Evolutionary conservation across 2,797 vertebrate species (phyloP).

Genomic region (Sebastes diploproa): DNA sequence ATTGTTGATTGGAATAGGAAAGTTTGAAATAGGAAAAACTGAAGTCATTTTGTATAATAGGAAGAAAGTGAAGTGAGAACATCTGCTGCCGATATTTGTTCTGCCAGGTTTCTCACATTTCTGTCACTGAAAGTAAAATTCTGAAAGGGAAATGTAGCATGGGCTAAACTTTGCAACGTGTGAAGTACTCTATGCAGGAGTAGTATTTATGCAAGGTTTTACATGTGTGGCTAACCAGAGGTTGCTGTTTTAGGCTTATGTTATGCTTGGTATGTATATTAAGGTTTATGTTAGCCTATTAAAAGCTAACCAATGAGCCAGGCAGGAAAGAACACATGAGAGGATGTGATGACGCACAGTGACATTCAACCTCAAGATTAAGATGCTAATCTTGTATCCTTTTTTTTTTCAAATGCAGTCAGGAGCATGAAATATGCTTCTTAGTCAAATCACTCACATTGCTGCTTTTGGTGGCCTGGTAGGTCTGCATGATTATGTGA

Average conservation of each 20-base stretch:
- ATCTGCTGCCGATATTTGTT: slow-evolving; percentile 34
- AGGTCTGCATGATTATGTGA: background rate
- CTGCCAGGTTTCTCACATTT: slow-evolving; percentile 45
- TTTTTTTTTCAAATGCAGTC: background rate
- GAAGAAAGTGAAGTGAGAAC: slow-evolving; percentile 28
- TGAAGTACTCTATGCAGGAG: background rate
- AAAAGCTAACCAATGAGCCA: background rate
- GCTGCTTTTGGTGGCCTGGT: background rate
- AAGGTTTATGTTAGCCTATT: background rate
- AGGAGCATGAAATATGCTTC: background rate
- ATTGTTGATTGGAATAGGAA: background rate
- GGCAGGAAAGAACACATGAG: slow-evolving; percentile 27
- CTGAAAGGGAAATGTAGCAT: slow-evolving; percentile 17
- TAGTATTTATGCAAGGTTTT: slow-evolving; percentile 29
- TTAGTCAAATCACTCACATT: background rate
- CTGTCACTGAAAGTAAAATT: slow-evolving; percentile 9
- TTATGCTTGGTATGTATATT: slow-evolving; percentile 10
- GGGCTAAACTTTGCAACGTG: background rate
- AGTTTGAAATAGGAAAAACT: slow-evolving; percentile 21
- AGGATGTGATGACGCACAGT: slow-evolving; percentile 66
- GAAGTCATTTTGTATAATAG: slow-evolving; percentile 17
- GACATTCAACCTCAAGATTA: slow-evolving; percentile 21
- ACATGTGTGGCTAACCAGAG: slow-evolving; percentile 3
- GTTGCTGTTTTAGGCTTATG: background rate
- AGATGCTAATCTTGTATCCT: slow-evolving; percentile 12